Evolutionary conservation across 2,888 invertebrate genomes (phyloP).

Genomic region (Clitarchus hookeri): DNA sequence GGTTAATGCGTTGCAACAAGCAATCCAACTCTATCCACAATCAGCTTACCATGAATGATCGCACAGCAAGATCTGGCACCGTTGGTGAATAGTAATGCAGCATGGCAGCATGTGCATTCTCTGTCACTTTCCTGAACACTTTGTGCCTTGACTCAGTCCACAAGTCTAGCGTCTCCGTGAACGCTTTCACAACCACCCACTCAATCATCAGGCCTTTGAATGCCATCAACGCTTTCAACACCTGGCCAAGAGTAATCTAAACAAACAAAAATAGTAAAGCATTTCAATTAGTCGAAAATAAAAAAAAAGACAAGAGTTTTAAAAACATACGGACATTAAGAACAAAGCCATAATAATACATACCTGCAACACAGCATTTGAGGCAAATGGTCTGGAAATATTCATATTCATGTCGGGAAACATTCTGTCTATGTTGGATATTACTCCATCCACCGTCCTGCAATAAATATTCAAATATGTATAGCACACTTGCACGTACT

Average conservation of each 20-base stretch:
- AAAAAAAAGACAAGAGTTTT: too few species aligned
- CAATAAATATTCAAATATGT: constrained; percentile 45
- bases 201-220: constrained; percentile 93
- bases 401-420: constrained; percentile 83
- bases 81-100: constrained; percentile 92
- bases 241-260: constrained; percentile 75
- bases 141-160: constrained; percentile 92
- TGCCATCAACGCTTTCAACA: constrained; percentile 86
- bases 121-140: constrained; percentile 92
- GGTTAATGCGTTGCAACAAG: too few species aligned
- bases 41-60: constrained; percentile 87
- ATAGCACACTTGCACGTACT: too few species aligned
- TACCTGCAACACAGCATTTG: constrained; percentile 88
- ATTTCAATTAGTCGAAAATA: background rate
- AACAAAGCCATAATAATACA: too few species aligned
- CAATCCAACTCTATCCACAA: too few species aligned
- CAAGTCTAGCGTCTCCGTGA: constrained; percentile 83
- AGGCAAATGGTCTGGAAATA: constrained; percentile 84
- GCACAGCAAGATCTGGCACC: constrained; percentile 85
- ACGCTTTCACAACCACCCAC: constrained; percentile 92
- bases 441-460: constrained; percentile 78
- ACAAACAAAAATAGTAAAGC: constrained; percentile 38
- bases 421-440: constrained; percentile 75
- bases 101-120: constrained; percentile 95
- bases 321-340: too few species aligned